Evolutionary conservation across 2,113 vertebrate species (phyloP).

Genomic region (Dromiciops gliroides): DNA sequence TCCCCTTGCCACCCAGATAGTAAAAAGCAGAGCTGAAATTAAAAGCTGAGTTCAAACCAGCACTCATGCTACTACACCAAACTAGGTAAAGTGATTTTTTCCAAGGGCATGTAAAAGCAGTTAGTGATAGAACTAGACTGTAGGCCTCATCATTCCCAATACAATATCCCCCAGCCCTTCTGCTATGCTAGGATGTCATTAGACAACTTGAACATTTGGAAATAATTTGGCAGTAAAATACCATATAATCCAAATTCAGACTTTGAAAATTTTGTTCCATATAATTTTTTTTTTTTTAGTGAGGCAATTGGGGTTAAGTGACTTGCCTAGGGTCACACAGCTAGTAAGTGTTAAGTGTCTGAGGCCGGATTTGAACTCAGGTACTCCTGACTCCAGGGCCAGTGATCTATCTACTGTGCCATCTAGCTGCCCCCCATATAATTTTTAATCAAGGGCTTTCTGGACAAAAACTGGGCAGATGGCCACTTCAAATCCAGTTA

Average conservation of each 20-base stretch:
- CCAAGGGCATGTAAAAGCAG: background rate
- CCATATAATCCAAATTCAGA: background rate
- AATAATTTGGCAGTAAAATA: background rate
- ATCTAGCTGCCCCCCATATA: too few relatives aligned
- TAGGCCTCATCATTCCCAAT: background rate
- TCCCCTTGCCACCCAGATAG: background rate
- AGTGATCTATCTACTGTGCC: too few relatives aligned
- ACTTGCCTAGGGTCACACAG: too few relatives aligned
- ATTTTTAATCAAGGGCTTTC: background rate
- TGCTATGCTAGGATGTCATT: background rate
- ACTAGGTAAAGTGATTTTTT: background rate
- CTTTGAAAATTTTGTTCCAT: background rate
- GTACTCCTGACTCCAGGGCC: too few relatives aligned
- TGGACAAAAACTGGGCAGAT: background rate
- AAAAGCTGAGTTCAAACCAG: background rate
- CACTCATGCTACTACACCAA: background rate
- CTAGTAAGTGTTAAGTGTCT: too few relatives aligned
- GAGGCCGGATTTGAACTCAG: too few relatives aligned
- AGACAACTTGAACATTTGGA: background rate
- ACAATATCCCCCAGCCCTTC: background rate
- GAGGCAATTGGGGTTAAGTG: too few relatives aligned
- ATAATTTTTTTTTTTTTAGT: background rate
- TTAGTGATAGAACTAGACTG: background rate
- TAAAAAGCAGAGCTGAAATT: background rate
- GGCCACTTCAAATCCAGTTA: background rate